A percentile compares a stretch with the other conserved stretches of the same genome.
Evolutionary conservation across 2,797 vertebrate genomes (phyloP).

Genomic region (Apodemus agrarius): DNA sequence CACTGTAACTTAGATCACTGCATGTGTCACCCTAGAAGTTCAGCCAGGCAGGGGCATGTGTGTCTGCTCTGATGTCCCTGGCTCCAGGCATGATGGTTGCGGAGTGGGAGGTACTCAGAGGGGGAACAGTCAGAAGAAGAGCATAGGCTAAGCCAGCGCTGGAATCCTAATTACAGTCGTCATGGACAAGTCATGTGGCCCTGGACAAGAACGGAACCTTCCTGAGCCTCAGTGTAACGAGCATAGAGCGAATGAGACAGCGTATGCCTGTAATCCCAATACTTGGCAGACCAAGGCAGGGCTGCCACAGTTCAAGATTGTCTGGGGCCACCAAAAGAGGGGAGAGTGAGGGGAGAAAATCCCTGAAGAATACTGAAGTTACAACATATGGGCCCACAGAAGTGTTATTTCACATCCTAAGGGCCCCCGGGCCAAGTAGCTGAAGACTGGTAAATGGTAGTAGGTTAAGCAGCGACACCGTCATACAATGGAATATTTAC

Average conservation of each 20-base stretch:
- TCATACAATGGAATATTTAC: neutral
- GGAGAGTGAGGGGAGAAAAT: neutral
- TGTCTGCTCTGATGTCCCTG: neutral
- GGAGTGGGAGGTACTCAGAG: too few relatives aligned
- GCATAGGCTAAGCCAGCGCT: too few relatives aligned
- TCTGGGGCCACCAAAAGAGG: too few relatives aligned
- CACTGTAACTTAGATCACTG: neutral
- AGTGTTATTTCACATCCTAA: neutral
- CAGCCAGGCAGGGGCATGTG: accelerated
- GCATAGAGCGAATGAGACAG: neutral
- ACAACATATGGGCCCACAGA: neutral
- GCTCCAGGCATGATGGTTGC: neutral
- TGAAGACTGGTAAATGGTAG: neutral
- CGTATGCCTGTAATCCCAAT: neutral
- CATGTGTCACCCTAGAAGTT: neutral
- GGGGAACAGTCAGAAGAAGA: neutral
- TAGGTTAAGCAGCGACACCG: neutral
- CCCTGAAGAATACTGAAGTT: neutral
- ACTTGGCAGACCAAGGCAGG: neutral
- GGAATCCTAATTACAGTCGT: neutral
- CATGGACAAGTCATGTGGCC: neutral
- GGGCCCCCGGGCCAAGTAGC: neutral
- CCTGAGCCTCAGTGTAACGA: neutral
- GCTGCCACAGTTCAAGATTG: neutral
- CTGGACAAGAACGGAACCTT: neutral